These are phyloP conservation scores for Helleia helle DNA, from an alignment of 2,888 invertebrate genomes.

Conservation along the genomic window DNA sequence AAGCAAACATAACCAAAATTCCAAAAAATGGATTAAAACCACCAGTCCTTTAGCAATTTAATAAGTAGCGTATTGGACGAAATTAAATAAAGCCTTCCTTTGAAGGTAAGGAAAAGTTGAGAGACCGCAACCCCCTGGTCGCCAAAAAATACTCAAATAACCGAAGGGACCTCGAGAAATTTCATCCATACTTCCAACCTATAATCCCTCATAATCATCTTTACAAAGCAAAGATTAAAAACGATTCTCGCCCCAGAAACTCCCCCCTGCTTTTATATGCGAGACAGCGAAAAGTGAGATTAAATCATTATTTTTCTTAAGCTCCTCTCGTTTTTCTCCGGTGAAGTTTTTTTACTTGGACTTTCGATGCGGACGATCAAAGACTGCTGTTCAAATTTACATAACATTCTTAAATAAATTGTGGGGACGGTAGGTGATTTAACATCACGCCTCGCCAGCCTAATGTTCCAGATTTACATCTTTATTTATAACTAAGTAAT, in stretches of 20 bases:
- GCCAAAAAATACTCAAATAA: constrained; percentile 68
- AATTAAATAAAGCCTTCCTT: constrained; percentile 61
- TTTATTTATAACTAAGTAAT: too few relatives aligned
- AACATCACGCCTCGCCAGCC: too few relatives aligned
- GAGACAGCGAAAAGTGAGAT: constrained; percentile 71
- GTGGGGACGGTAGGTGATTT: constrained; percentile 47
- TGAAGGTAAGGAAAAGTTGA: constrained; percentile 67
- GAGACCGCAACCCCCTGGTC: constrained; percentile 62
- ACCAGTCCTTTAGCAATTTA: neutral
- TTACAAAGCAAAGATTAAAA: constrained; percentile 77
- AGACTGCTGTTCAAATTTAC: constrained; percentile 73
- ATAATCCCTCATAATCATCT: constrained; percentile 76
- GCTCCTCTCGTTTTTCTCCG: constrained; percentile 64
- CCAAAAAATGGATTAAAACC: too few relatives aligned
- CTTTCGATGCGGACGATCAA: constrained; percentile 73
- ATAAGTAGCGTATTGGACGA: constrained; percentile 29
- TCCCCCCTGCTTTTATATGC: constrained; percentile 64
- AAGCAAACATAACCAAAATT: too few relatives aligned
- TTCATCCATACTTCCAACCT: constrained; percentile 74
- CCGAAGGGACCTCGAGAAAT: constrained; percentile 59
- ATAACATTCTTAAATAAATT: constrained; percentile 75
- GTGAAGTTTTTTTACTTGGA: constrained; percentile 68
- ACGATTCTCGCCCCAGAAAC: constrained; percentile 68
- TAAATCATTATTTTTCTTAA: constrained; percentile 76
- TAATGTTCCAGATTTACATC: too few relatives aligned